Conservation (phyloP, 1,140 invertebrate species). For the Coptotermes formosanus region DNA sequence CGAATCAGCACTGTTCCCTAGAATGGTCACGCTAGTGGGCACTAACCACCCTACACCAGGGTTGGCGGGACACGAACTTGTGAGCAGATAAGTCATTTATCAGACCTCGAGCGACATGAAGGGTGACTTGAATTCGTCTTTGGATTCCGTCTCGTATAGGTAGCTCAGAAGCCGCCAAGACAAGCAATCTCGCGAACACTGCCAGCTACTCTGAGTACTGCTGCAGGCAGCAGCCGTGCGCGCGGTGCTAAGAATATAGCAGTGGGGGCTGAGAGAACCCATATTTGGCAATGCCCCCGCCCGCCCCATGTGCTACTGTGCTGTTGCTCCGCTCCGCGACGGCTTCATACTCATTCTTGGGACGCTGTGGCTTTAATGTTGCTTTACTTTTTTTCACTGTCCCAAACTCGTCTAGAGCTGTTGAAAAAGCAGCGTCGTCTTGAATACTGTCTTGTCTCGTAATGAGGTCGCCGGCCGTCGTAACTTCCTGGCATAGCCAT, state of each 20-base stretch:
- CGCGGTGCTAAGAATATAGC: conserved; percentile 7
- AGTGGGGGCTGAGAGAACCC: not conserved
- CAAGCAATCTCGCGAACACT: not conserved
- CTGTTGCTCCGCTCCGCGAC: not conserved
- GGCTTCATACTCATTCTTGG: conserved; percentile 1
- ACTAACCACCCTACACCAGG: not conserved
- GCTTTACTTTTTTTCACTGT: not conserved
- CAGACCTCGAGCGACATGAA: not conserved
- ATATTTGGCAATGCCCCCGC: conserved; percentile 13
- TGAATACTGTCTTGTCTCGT: not conserved
- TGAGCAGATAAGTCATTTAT: not conserved
- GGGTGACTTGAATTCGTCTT: not conserved
- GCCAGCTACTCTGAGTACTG: not conserved
- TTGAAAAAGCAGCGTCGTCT: not conserved
- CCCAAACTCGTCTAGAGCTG: not conserved
- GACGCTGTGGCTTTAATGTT: not conserved
- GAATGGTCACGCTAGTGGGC: not conserved
- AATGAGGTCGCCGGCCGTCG: not conserved
- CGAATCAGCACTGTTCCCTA: too few relatives aligned
- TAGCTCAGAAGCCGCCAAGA: not conserved
- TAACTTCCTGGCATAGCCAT: not conserved
- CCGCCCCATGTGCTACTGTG: conserved; percentile 4
- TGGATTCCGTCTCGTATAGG: not conserved
- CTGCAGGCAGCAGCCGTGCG: not conserved
- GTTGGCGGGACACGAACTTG: not conserved